Base-by-base conservation (phyloP, 2,113 vertebrate genomes). In the Sphaerodactylus townsendi region DNA sequence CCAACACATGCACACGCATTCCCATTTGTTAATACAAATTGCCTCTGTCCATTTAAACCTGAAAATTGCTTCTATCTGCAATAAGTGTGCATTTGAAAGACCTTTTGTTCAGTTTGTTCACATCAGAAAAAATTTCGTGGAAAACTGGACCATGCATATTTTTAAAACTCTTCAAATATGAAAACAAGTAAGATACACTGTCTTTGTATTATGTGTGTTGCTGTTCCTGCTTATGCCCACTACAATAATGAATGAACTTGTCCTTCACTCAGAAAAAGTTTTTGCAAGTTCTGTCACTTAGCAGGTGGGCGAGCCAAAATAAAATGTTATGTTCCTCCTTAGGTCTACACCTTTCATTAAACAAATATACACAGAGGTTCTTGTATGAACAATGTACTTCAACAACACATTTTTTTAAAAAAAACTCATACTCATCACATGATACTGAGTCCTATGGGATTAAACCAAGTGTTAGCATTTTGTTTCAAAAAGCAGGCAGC, bases 111-210 rank as follows among this genome's bases (percentile, higher is more conserved):
- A 39, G 79, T 78, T 89, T 48, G 14, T 84, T 86, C 23, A n/a
- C 14, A 56, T 7, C 23, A 80, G 71, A 85, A 77, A n/a, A 1
- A 74, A 88, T 76, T 85, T 85, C n/a, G 85, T 86, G 10, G 48
- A 81, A 73, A 91, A 91, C 2, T 3, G 5, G 33, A 1, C 14
- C 3, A 79, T 81, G 65, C 86, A 84, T 87, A 87, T 80, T 93
- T 92, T 86, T 91, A 82, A 30, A 88, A 21, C 69, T 88, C 44
- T 85, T 33, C 53, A 88, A 84, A 83, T 9, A 59, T 35, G 46
- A 85, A 88, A 85, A 71, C 15, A 89, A 91, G 82, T 37, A 83
- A 81, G 44, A 10, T 81, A 35, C 81, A 59, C 17, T 37, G 46
- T 77, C 70, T 1, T 76, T 70, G 64, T 90, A 89, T 85, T 85